phyloP scores from a whole-genome alignment of 2,888 invertebrate species.

The Drosophila tripunctata region DNA sequence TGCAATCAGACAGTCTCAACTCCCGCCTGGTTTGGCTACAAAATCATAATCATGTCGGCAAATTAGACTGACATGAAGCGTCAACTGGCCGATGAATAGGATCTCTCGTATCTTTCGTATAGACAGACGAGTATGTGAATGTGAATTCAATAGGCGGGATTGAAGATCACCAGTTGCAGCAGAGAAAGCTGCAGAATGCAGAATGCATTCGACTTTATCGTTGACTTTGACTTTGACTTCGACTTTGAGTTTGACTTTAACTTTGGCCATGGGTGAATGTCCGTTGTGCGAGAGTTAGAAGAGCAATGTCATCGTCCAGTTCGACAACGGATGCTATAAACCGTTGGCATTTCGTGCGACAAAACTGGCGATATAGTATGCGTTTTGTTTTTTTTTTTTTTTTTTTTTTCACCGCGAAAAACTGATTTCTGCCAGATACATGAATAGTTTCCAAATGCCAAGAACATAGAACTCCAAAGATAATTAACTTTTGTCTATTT shows the following conservation, averaged over 20 bases:
- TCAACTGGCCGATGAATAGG: slow-evolving; percentile 76
- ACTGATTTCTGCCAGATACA: slow-evolving; percentile 46
- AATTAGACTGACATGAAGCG: slow-evolving; percentile 76
- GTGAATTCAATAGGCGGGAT: slow-evolving; percentile 41
- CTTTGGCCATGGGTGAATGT: slow-evolving; percentile 68
- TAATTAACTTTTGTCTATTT: slow-evolving; percentile 63
- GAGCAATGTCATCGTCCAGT: slow-evolving; percentile 70
- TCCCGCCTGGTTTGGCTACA: slow-evolving; percentile 60
- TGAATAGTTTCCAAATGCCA: slow-evolving; percentile 44
- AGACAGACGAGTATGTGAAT: slow-evolving; percentile 3
- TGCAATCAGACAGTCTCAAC: slow-evolving; percentile 32
- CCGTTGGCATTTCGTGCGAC: slow-evolving; percentile 74
- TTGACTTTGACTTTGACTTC: slow-evolving; percentile 28
- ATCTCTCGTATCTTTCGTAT: slow-evolving; percentile 45
- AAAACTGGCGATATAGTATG: slow-evolving; percentile 59
- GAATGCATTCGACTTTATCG: too few relatives aligned
- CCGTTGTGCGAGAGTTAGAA: slow-evolving; percentile 41
- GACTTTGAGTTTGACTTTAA: slow-evolving; percentile 11
- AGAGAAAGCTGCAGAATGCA: slow-evolving; percentile 59
- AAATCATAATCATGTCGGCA: slow-evolving; percentile 80
- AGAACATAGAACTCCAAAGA: slow-evolving; percentile 56
- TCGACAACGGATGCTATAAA: slow-evolving; percentile 74
- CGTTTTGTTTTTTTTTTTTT: slow-evolving; percentile 40
- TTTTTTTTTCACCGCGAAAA: too few relatives aligned
- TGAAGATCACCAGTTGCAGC: slow-evolving; percentile 50